Evolutionary conservation across 2,797 vertebrate genomes (phyloP).

Genomic region (Tiaroga cobitis): DNA sequence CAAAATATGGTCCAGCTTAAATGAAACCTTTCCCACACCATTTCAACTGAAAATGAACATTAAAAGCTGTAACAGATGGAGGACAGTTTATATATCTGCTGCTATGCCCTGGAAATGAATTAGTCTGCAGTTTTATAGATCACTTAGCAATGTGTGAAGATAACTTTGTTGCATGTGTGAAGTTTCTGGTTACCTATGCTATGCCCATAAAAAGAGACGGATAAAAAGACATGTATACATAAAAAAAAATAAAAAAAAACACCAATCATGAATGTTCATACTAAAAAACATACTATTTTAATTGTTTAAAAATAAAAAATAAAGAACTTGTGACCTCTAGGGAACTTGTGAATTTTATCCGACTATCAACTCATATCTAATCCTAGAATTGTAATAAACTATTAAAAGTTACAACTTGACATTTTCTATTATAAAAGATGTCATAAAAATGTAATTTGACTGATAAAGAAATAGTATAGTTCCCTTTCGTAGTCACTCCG

Average conservation of each 20-base stretch:
- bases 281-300: not conserved
- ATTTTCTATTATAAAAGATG: not conserved
- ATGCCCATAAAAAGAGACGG: not conserved
- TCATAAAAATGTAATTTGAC: not conserved
- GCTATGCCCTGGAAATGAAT: not conserved
- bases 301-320: not conserved
- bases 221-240: not conserved
- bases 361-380: not conserved
- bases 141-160: conserved; percentile 1
- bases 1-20: conserved; percentile 40
- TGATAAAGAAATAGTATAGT: not conserved
- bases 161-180: not conserved
- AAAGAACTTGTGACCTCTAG: not conserved
- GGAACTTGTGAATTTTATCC: not conserved
- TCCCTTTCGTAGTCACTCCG: no score
- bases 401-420: not conserved
- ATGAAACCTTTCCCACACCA: not conserved
- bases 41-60: conserved; percentile 34
- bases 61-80: conserved; percentile 1
- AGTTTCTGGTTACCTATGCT: not conserved
- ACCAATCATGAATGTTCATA: not conserved
- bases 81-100: not conserved
- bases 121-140: conserved; percentile 39
- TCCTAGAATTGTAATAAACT: not conserved
- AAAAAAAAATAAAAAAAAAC: not conserved